These are phyloP conservation scores for Heliconius hewitsoni DNA, from an alignment of 1,140 invertebrate genomes.

Conservation along the genomic window DNA sequence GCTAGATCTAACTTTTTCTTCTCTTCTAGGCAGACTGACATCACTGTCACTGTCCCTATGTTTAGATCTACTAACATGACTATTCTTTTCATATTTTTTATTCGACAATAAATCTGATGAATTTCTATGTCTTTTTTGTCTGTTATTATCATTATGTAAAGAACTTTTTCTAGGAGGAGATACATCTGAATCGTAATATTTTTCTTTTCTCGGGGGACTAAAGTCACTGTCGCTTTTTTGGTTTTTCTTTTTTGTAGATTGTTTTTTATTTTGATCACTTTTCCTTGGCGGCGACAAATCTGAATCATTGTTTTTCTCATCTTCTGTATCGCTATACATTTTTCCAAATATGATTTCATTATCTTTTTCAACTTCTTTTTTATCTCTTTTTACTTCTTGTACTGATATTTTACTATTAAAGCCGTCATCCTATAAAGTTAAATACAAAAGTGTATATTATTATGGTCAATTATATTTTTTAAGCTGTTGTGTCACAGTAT, in stretches of 20 bases:
- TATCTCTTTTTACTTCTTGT: conserved; percentile 66
- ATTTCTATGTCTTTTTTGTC: not conserved
- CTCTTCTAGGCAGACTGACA: conserved; percentile 45
- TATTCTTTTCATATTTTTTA: too few relatives aligned
- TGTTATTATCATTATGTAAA: not conserved
- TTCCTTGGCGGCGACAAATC: conserved; percentile 59
- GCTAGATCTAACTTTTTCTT: not conserved
- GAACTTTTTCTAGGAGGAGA: conserved; percentile 58
- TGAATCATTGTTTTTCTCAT: conserved; percentile 67
- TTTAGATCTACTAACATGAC: too few relatives aligned
- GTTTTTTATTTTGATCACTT: conserved; percentile 41
- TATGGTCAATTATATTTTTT: too few relatives aligned
- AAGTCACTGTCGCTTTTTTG: conserved; percentile 60
- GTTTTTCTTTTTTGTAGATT: conserved; percentile 40
- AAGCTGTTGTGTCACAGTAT: too few relatives aligned
- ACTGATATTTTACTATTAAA: conserved; percentile 73
- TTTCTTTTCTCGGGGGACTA: conserved; percentile 42
- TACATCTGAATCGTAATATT: conserved; percentile 45
- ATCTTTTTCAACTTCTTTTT: conserved; percentile 68
- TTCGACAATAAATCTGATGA: conserved; percentile 55
- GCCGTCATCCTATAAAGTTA: conserved; percentile 71
- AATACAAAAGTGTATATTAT: conserved; percentile 23
- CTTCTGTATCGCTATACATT: conserved; percentile 78
- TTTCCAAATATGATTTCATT: conserved; percentile 73
- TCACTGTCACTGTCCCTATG: conserved; percentile 54